Conservation (phyloP, 2,888 invertebrate genomes). For the Pseudolycoriella hygida region DNA sequence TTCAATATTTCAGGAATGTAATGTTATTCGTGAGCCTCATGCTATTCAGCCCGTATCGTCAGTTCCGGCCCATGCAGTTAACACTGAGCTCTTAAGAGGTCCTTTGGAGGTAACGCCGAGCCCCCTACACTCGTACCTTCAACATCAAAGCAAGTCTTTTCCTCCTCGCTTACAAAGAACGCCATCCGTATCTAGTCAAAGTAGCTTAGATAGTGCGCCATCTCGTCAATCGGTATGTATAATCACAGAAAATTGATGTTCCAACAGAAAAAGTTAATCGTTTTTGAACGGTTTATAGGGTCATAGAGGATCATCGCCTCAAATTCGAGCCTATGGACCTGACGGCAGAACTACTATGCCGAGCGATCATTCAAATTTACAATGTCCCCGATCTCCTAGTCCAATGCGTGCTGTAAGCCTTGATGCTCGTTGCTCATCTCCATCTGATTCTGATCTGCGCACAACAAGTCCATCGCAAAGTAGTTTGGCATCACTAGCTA, state of each 20-base stretch:
- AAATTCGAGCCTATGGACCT: slow-evolving; percentile 52
- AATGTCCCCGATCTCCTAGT: slow-evolving; percentile 51
- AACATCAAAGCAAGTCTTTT: slow-evolving; percentile 52
- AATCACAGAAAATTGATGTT: not conserved
- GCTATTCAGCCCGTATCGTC: slow-evolving; percentile 39
- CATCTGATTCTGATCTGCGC: slow-evolving; percentile 37
- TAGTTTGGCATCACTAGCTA: slow-evolving; percentile 30
- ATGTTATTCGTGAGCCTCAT: slow-evolving; percentile 43
- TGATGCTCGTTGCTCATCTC: slow-evolving; percentile 49
- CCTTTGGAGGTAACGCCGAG: slow-evolving; percentile 39
- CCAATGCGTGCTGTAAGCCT: slow-evolving; percentile 62
- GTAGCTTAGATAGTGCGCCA: slow-evolving; percentile 61
- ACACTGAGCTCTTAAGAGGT: slow-evolving; percentile 27
- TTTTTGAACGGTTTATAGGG: not conserved
- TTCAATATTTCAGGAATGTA: slow-evolving; percentile 38
- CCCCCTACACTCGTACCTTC: slow-evolving; percentile 34
- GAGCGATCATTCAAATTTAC: slow-evolving; percentile 17
- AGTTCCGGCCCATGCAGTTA: slow-evolving; percentile 23
- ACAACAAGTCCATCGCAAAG: slow-evolving; percentile 55
- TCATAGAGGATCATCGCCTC: slow-evolving; percentile 1
- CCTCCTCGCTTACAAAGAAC: slow-evolving; percentile 55
- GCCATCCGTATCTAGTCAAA: slow-evolving; percentile 66
- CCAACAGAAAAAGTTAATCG: too few relatives aligned
- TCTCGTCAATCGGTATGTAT: slow-evolving; percentile 33
- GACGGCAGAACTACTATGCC: slow-evolving; percentile 47